A percentile compares a stretch with the other conserved stretches of the same genome.
phyloP scores from a whole-genome alignment of 2,113 vertebrate genomes.

The Lates calcarifer region DNA sequence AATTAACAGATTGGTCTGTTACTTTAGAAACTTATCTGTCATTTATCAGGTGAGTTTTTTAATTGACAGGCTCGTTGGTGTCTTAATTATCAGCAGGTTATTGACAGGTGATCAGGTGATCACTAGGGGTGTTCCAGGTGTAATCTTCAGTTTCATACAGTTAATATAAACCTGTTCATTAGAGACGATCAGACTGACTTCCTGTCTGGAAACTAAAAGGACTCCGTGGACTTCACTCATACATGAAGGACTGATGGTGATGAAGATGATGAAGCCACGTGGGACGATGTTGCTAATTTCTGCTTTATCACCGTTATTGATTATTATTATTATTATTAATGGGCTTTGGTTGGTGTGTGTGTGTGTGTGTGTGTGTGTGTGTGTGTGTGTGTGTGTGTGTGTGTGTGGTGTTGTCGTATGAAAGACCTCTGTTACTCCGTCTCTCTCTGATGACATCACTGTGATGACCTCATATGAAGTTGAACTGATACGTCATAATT shows the following conservation, averaged over 20 bases:
- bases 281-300: conserved; percentile 36
- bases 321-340: conserved; percentile 46
- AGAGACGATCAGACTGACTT: conserved; percentile 47
- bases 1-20: background rate
- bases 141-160: conserved; percentile 32
- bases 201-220: conserved; percentile 45
- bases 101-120: conserved; percentile 12
- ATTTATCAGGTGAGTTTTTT: conserved; percentile 7
- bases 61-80: conserved; percentile 8
- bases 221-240: conserved; percentile 31
- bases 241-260: conserved; percentile 37
- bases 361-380: conserved; percentile 18
- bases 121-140: background rate
- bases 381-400: background rate
- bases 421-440: conserved; percentile 13
- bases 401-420: conserved; percentile 22
- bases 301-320: conserved; percentile 51
- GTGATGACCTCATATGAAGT: conserved; percentile 73
- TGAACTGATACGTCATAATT: conserved; percentile 25
- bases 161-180: conserved; percentile 30
- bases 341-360: conserved; percentile 22
- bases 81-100: conserved; percentile 31
- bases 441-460: conserved; percentile 65
- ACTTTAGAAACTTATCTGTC: background rate
- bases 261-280: conserved; percentile 25